A percentile compares a stretch with the other conserved stretches of the same genome.
phyloP scores from a whole-genome alignment of 1,140 invertebrate species.

The Yoshiicerus persimilis region DNA sequence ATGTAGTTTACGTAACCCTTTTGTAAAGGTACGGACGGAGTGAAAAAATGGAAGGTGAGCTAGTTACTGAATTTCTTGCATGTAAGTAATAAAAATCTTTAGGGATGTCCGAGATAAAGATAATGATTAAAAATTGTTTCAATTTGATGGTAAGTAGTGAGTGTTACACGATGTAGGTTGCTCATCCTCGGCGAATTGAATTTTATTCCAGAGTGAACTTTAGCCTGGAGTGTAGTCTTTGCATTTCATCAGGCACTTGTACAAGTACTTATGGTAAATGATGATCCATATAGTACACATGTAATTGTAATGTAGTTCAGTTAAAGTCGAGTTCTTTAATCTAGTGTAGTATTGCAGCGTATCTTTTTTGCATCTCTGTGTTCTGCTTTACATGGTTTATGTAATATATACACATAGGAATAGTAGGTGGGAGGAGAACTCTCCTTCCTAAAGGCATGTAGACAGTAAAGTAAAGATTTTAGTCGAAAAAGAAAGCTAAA shows the following conservation, averaged over 20 bases:
- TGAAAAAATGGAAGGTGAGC: neutral
- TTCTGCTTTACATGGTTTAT: neutral
- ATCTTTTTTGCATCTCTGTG: neutral
- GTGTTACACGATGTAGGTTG: constrained; percentile 1
- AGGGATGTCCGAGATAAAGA: constrained; percentile 9
- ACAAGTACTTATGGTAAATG: constrained; percentile 20
- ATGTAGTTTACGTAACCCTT: neutral
- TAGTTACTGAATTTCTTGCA: neutral
- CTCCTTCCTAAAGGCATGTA: neutral
- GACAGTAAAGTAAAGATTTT: neutral
- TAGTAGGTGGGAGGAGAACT: neutral
- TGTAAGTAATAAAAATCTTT: neutral
- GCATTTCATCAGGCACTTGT: neutral
- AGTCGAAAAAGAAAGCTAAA: neutral
- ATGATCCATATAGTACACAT: constrained; percentile 20
- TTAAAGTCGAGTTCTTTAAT: neutral
- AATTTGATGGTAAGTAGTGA: neutral
- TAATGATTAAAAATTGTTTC: constrained; percentile 20
- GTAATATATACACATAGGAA: neutral
- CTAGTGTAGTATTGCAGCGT: neutral
- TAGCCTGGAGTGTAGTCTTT: neutral
- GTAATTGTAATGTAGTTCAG: constrained; percentile 18
- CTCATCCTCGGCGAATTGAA: neutral
- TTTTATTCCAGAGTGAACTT: constrained; percentile 14
- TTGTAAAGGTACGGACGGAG: neutral